Evolutionary conservation across 2,888 invertebrate genomes (phyloP).

Genomic region (Teleiodes luculella): DNA sequence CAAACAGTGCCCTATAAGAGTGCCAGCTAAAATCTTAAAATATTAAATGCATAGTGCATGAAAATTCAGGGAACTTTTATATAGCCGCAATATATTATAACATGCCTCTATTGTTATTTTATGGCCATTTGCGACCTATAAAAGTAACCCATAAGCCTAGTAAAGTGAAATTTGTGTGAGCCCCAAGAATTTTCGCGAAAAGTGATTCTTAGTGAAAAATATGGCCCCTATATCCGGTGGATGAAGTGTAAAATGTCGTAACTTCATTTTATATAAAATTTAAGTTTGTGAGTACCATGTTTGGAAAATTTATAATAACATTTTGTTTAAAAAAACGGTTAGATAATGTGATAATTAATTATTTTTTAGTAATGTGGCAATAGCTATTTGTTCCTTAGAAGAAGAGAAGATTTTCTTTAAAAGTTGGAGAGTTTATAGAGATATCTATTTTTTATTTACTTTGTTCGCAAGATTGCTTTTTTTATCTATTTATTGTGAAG

Average conservation of each 20-base stretch:
- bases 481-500: no score
- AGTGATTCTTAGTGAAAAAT: conserved; percentile 40
- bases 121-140: conserved; percentile 48
- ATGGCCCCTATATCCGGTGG: conserved; percentile 2
- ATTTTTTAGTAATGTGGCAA: no score
- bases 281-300: no score
- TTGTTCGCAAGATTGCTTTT: no score
- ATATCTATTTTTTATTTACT: no score
- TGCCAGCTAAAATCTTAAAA: background rate
- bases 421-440: no score
- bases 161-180: conserved; percentile 62
- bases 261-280: background rate
- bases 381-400: no score
- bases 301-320: no score
- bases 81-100: conserved; percentile 32
- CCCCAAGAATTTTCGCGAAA: conserved; percentile 43
- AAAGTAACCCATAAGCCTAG: conserved; percentile 46
- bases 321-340: no score
- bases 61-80: conserved; percentile 6
- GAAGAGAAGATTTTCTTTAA: no score
- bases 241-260: background rate
- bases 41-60: background rate
- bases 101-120: conserved; percentile 41
- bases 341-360: no score
- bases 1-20: background rate